phyloP scores from a whole-genome alignment of 2,797 vertebrate species.

The Acanthiza pusilla region DNA sequence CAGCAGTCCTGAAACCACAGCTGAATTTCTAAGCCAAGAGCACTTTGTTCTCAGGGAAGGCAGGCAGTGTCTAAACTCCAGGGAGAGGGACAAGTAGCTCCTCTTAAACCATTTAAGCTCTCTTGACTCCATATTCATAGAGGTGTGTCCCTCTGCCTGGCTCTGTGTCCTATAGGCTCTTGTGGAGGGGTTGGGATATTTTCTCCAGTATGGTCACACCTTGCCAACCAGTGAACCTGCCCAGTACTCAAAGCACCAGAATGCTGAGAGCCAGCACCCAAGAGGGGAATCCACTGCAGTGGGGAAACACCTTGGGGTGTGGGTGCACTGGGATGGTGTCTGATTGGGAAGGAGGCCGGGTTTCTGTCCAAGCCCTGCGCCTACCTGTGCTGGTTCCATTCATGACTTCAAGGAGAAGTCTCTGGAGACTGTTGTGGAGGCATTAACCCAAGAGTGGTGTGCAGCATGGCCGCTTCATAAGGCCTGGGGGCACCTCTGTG shows the following conservation, averaged over 20 bases:
- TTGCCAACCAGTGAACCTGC: background rate
- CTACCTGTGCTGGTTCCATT: rapidly evolving
- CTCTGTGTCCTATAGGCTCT: background rate
- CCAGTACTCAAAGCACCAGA: background rate
- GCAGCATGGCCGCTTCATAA: background rate
- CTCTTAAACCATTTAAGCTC: background rate
- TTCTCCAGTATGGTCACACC: background rate
- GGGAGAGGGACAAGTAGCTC: background rate
- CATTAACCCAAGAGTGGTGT: background rate
- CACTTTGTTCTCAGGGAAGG: background rate
- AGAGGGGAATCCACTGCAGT: background rate
- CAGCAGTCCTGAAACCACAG: background rate
- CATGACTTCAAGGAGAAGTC: background rate
- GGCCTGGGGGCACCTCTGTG: background rate
- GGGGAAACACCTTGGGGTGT: background rate
- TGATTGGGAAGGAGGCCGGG: background rate
- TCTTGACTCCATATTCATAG: background rate
- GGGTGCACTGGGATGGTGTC: background rate
- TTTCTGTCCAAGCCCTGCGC: background rate
- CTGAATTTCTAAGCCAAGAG: background rate
- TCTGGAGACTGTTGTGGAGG: background rate
- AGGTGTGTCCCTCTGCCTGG: background rate
- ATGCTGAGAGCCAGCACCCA: background rate
- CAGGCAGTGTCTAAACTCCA: background rate
- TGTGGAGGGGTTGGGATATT: rapidly evolving